phyloP scores from a whole-genome alignment of 2,113 vertebrate species.

The Salvelinus alpinus region DNA sequence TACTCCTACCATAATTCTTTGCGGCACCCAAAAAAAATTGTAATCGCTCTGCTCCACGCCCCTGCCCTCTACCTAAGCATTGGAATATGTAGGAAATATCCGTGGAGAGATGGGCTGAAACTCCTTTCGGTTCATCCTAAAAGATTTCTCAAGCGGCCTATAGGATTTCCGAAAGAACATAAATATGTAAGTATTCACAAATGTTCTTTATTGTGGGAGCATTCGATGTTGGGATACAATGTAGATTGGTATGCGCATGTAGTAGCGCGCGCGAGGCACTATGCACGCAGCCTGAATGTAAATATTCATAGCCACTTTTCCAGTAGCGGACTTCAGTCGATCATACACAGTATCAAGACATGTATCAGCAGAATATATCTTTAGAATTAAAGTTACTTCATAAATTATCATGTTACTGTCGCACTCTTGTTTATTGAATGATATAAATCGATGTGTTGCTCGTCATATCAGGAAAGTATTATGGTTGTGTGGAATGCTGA shows the following conservation, averaged over 20 bases:
- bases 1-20: constrained; percentile 45
- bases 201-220: neutral
- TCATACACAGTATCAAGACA: neutral
- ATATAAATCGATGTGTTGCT: too few species aligned
- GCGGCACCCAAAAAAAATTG: constrained; percentile 8
- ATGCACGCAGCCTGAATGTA: neutral
- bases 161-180: constrained; percentile 49
- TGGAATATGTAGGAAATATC: constrained; percentile 40
- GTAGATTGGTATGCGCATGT: neutral
- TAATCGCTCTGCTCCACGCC: constrained; percentile 7
- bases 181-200: constrained; percentile 54
- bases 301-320: neutral
- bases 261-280: neutral
- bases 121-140: constrained; percentile 23
- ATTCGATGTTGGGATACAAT: neutral
- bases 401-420: neutral
- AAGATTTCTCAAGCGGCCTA: constrained; percentile 13
- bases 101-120: constrained; percentile 35
- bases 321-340: neutral
- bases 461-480: too few species aligned
- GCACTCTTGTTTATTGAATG: neutral
- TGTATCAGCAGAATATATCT: neutral
- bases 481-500: too few species aligned
- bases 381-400: neutral
- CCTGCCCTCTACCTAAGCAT: neutral